Evolutionary conservation across 2,888 invertebrate species (phyloP).

Genomic region (Polymixis lichenea): DNA sequence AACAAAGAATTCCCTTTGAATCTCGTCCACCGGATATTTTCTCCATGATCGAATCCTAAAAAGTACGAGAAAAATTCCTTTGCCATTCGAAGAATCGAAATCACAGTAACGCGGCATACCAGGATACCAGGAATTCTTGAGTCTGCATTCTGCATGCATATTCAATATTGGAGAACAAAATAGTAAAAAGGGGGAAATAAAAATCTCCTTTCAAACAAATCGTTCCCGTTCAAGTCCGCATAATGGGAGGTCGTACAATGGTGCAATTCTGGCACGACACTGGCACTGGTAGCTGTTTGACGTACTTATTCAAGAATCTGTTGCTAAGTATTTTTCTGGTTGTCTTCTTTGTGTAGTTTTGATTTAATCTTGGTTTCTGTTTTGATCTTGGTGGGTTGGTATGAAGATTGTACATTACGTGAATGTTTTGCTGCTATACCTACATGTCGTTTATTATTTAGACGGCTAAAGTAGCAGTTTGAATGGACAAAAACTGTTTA

Average conservation of each 20-base stretch:
- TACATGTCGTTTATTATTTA: not conserved
- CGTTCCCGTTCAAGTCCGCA: slow-evolving; percentile 61
- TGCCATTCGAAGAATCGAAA: slow-evolving; percentile 54
- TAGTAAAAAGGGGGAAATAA: slow-evolving; percentile 59
- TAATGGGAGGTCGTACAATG: slow-evolving; percentile 63
- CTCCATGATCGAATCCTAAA: slow-evolving; percentile 50
- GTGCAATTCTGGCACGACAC: slow-evolving; percentile 58
- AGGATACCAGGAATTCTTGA: slow-evolving; percentile 46
- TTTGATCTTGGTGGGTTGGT: not conserved
- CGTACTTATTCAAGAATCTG: slow-evolving; percentile 47
- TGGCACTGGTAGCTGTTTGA: slow-evolving; percentile 35
- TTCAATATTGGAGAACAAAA: slow-evolving; percentile 60
- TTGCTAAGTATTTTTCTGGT: slow-evolving; percentile 37
- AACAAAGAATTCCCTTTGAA: slow-evolving; percentile 44
- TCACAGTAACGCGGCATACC: slow-evolving; percentile 51
- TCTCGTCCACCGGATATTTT: slow-evolving; percentile 43
- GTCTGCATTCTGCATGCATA: slow-evolving; percentile 61
- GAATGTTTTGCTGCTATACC: not conserved
- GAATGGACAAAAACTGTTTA: too few species aligned
- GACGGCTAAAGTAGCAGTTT: not conserved
- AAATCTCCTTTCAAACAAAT: slow-evolving; percentile 68
- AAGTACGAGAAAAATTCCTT: slow-evolving; percentile 53
- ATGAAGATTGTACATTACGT: not conserved
- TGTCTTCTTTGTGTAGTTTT: slow-evolving; percentile 17
- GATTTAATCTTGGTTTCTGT: slow-evolving; percentile 26